Evolutionary conservation across 2,113 vertebrate species (phyloP), one percentile per base, ranked within the genome.

Genomic region (Gambusia affinis): DNA sequence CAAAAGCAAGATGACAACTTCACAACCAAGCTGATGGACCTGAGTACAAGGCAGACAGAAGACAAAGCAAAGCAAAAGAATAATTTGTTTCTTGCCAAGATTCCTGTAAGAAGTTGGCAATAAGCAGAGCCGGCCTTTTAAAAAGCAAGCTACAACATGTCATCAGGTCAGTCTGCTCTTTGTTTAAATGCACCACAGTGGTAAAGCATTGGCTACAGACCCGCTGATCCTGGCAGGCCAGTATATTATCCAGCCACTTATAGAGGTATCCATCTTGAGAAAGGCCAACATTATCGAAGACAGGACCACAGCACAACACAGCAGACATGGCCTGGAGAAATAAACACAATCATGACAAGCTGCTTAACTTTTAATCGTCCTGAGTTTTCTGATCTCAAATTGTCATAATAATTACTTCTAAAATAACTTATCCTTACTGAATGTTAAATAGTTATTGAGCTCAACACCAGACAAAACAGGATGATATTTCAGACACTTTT

Each of bases 231-330:
- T 98, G 97, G 89, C 97, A 99, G 89, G 96, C 97, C 37, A 99
- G 90, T 87, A 99, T 99, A 78, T 99, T 98, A 94, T 99, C 98
- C 67, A 99, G 95, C 98, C 98, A 99, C 89, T 99, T 98, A 86
- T 99, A 99, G 15, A 99, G 96, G 93, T 99, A 99, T 15, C 97
- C 98, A 0, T 99, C 98, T 12, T 97, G 95, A 72, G 98, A 98
- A 70, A 99, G 96, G 71, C 98, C 98, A 67, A 98, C 97, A 2
- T 98, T 99, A 86, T 99, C 98, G 90, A 99, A 99, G 7, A 98
- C 97, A 3, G 98, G 96, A 22, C 98, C 98, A 24, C 98, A 99
- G 92, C 98, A 99, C n/a, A 99, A 88, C 70, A 99, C 98, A 33
- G 98, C 96, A 12, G 98, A 98, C 98, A 99, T 99, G 28, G 98